Evolutionary conservation across 1,140 invertebrate genomes (phyloP).

Genomic region (Drosophila navojoa): DNA sequence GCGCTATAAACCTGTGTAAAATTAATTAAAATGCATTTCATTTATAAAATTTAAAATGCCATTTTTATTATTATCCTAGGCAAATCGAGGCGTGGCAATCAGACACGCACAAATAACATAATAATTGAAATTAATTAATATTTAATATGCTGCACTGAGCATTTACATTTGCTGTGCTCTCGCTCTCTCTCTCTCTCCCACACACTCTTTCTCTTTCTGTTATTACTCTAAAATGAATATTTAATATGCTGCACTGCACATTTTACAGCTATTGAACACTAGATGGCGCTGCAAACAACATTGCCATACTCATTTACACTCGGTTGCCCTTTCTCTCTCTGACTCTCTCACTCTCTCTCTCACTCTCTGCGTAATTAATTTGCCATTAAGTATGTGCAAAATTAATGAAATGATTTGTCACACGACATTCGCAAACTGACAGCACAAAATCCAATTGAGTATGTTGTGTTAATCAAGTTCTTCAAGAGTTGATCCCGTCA

Average conservation of each 20-base stretch:
- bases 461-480: conserved; percentile 76
- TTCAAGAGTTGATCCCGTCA: conserved; percentile 17
- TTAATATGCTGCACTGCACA: conserved; percentile 58
- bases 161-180: not conserved
- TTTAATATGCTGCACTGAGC: conserved; percentile 60
- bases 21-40: conserved; percentile 80
- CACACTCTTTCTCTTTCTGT: conserved; percentile 7
- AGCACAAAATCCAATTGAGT: conserved; percentile 36
- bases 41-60: conserved; percentile 70
- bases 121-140: conserved; percentile 78
- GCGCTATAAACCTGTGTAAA: conserved; percentile 39
- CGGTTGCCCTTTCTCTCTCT: too few relatives aligned
- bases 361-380: conserved; percentile 62
- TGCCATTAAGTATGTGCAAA: conserved; percentile 76
- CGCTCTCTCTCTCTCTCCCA: conserved; percentile 1
- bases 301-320: not conserved
- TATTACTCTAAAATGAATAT: conserved; percentile 53
- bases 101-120: conserved; percentile 55
- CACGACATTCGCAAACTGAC: conserved; percentile 41
- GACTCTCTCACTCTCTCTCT: conserved; percentile 1
- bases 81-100: conserved; percentile 18
- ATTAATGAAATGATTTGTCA: conserved; percentile 77
- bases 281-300: conserved; percentile 27
- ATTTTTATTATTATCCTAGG: conserved; percentile 31
- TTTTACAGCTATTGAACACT: conserved; percentile 21